Base-by-base conservation (phyloP, 2,888 invertebrate genomes). In the Bembecia ichneumoniformis region DNA sequence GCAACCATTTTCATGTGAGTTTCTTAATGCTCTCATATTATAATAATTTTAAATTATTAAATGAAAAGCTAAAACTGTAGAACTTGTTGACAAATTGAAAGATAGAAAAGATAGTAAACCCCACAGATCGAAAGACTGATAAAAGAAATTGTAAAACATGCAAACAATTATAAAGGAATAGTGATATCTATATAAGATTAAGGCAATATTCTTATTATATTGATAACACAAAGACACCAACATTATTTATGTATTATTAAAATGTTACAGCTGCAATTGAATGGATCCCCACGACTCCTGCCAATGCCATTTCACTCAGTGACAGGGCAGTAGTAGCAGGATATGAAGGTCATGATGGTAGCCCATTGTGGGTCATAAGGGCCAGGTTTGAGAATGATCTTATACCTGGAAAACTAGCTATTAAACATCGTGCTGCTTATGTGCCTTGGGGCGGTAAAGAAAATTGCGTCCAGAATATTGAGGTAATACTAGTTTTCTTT, bases 311-410 rank as follows among this genome's bases (percentile, higher is more conserved):
- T 0, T 49, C 58, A 1, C 63, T 82, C 0, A 58, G 61, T 3
- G 68, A 82, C 55, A 62, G 74, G 13, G 87, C 84, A 0, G 73
- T 88, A 0, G 77, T 86, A 0, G 87, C 66, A 1, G 87, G 87
- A 0, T 83, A 77, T 45, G 87, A 87, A 55, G 83, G 77, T 0
- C 58, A 82, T 36, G 87, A 88, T 36, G 71, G 76, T 1, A 86
- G 82, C 52, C 86, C 87, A 0, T 67, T 87, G 3, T 87, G 87
- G 82, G 75, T 84, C 1, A 87, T 87, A 54, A 63, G 87, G 20
- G 71, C 80, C 0, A 64, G 64, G 35, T 72, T 67, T 47, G 68
- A 84, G 53, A 78, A 79, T 1, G 86, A 87, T 50, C 46, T 87
- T 13, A 71, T 87, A 9, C 87, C 87, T 1, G 87, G 87, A 7